Evolutionary conservation across 2,888 invertebrate species (phyloP), one percentile per base, ranked within the genome.

Genomic region (Limnephilus rhombicus): DNA sequence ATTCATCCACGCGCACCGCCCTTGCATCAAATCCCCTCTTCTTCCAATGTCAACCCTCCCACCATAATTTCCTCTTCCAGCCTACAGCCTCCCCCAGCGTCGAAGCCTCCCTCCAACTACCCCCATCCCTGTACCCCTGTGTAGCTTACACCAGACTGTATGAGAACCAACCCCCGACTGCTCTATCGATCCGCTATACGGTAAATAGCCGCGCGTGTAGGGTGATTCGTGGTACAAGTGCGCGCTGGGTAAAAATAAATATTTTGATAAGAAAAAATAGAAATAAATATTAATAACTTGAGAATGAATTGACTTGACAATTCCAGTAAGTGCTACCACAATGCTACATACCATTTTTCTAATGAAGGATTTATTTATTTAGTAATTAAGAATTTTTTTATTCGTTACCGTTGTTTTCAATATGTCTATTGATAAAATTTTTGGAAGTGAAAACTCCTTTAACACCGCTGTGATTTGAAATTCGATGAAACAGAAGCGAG

Each of bases 51-150:
- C 41, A 53, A 83, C 85, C 80, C 91, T 12, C 49, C 49, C 68
- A 45, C 83, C 80, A 34, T n/a, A 82, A 18, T 24, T 29, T 41
- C 91, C 68, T 81, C 85, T 80, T 82, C 92, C 68, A 80, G 49
- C 34, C 80, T 90, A 89, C 87, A 90, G 31, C 89, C 80, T 49
- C 90, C 90, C 90, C 80, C 41, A 68, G 34, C 31, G n/a, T 37
- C 90, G 41, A 45, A 31, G 80, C 53, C 88, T 68, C 45, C 87
- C 89, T 53, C 37, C 91, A 68, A 34, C 68, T 45, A 31, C 85
- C 68, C 68, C 89, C 83, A 86, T 15, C 53, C 87, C 34, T 24
- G 68, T 68, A 68, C 24, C 68, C 68, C 68, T 9, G 24, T 68
- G 68, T 68, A 68, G 68, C 68, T 24, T 68, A 24, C 24, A 68